Conservation (phyloP, 2,888 invertebrate genomes). For the Campaea margaritaria region DNA sequence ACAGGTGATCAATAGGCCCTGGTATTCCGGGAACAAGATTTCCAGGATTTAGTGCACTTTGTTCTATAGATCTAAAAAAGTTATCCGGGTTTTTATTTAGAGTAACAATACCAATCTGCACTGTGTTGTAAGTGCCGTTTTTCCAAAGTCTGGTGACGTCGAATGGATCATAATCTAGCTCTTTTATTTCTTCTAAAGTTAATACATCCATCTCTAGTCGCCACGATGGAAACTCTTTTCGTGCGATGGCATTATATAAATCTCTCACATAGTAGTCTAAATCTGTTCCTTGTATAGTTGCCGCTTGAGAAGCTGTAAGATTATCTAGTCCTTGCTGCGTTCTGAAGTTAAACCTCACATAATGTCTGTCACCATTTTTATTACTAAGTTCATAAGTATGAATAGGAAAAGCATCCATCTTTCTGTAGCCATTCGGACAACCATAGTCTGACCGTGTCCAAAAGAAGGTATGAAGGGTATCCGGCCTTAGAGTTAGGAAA, state of each 20-base stretch:
- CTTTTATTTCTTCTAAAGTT: conserved; percentile 52
- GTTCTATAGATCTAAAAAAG: conserved; percentile 59
- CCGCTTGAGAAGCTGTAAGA: conserved; percentile 87
- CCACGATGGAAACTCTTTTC: conserved; percentile 58
- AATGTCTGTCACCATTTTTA: conserved; percentile 87
- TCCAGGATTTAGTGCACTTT: conserved; percentile 61
- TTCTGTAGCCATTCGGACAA: conserved; percentile 94
- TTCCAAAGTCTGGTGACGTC: conserved; percentile 64
- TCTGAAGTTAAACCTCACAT: conserved; percentile 95
- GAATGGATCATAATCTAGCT: conserved; percentile 66
- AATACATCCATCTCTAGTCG: conserved; percentile 67
- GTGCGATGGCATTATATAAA: conserved; percentile 74
- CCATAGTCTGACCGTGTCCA: conserved; percentile 94
- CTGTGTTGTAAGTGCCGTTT: conserved; percentile 66
- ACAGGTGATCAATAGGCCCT: conserved; percentile 63
- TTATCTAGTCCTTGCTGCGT: conserved; percentile 94
- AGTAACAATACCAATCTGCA: conserved; percentile 60
- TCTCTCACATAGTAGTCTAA: conserved; percentile 94
- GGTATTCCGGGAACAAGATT: conserved; percentile 73
- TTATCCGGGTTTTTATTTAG: conserved; percentile 64
- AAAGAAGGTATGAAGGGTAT: conserved; percentile 90
- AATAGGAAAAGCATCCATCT: conserved; percentile 96
- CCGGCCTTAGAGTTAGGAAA: conserved; percentile 92
- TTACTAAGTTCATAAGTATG: conserved; percentile 96
- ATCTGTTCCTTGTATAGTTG: conserved; percentile 87